A percentile compares a stretch with the other conserved stretches of the same genome.
phyloP scores from a whole-genome alignment of 2,113 vertebrate species.

The Dipodomys ordii region DNA sequence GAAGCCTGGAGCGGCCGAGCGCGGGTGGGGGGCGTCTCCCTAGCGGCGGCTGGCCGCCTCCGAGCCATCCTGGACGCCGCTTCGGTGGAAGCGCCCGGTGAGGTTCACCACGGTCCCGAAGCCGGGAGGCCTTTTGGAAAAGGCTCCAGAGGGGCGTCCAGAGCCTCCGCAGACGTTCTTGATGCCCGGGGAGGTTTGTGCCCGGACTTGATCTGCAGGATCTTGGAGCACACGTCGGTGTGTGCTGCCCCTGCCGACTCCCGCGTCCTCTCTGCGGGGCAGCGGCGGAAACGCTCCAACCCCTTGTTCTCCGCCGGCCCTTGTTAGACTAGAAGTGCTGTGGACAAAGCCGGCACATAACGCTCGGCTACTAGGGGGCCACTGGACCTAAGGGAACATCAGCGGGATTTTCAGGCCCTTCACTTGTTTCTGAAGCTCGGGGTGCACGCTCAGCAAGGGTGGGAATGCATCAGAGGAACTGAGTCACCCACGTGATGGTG shows the following conservation, averaged over 20 bases:
- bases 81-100: not conserved
- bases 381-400: not conserved
- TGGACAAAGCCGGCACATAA: constrained; percentile 53
- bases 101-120: not conserved
- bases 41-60: not conserved
- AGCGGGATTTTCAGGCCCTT: not conserved
- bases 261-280: not conserved
- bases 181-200: not conserved
- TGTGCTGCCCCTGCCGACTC: not conserved
- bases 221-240: not conserved
- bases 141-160: not conserved
- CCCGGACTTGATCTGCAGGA: not conserved
- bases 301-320: constrained; percentile 28
- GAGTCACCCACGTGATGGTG: not conserved
- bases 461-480: not conserved
- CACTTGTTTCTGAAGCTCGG: not conserved
- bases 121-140: not conserved
- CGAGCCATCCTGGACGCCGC: not conserved
- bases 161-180: not conserved
- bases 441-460: not conserved
- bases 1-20: constrained; percentile 27
- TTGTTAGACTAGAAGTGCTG: not conserved
- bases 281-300: constrained; percentile 6
- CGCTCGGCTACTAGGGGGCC: not conserved
- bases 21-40: not conserved